phyloP scores from a whole-genome alignment of 2,888 invertebrate species.

The Calameuta idolon region DNA sequence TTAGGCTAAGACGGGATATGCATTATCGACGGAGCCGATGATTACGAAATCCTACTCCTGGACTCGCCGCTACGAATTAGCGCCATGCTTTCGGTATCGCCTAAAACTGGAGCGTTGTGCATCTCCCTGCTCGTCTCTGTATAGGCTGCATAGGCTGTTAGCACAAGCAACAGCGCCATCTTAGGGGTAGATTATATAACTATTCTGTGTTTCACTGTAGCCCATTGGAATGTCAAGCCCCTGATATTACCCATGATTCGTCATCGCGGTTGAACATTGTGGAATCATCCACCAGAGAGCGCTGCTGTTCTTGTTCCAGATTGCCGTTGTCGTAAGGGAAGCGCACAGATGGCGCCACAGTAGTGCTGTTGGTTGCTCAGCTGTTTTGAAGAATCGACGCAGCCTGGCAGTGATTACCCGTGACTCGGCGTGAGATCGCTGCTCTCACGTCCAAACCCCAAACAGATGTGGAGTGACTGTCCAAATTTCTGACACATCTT shows the following conservation, averaged over 20 bases:
- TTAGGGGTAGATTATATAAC: too few relatives aligned
- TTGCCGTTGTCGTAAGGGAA: not conserved
- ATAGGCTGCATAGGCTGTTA: too few relatives aligned
- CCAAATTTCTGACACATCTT: conserved; percentile 61
- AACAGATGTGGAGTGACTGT: conserved; percentile 64
- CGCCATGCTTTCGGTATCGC: too few relatives aligned
- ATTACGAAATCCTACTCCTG: too few relatives aligned
- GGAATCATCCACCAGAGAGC: not conserved
- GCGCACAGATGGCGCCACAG: not conserved
- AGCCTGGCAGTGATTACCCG: conserved; percentile 34
- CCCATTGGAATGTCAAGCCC: too few relatives aligned
- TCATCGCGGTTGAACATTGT: not conserved
- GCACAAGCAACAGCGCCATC: too few relatives aligned
- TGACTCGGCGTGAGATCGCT: conserved; percentile 44
- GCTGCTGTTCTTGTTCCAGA: not conserved
- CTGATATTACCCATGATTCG: not conserved
- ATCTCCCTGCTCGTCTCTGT: too few relatives aligned
- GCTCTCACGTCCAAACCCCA: conserved; percentile 58
- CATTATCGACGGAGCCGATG: too few relatives aligned
- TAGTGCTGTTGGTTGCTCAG: conserved; percentile 42
- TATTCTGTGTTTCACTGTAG: too few relatives aligned
- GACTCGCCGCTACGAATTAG: too few relatives aligned
- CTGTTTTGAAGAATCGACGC: conserved; percentile 52
- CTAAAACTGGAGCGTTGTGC: too few relatives aligned
- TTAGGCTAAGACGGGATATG: too few relatives aligned